Evolutionary conservation across 53 echinoderm and acorn worm genomes (phyloP).

Genomic region (Paracentrotus lividus): DNA sequence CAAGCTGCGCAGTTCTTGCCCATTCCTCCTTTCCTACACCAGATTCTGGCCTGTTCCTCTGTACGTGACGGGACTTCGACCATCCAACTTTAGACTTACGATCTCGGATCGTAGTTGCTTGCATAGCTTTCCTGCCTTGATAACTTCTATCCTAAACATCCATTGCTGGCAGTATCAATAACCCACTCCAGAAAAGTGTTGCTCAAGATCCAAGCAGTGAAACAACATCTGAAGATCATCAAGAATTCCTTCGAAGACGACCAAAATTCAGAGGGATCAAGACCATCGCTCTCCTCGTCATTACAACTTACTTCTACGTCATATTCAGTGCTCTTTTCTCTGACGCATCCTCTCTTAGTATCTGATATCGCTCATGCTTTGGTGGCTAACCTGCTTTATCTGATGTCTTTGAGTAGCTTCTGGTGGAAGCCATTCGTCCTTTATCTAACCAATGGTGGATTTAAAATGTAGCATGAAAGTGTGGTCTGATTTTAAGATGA

Average conservation of each 20-base stretch:
- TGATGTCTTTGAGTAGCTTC: constrained; percentile 63
- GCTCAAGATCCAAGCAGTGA: background rate
- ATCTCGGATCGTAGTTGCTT: constrained; percentile 62
- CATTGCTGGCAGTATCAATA: constrained; percentile 34
- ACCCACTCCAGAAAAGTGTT: background rate
- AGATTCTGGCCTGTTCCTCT: constrained; percentile 8
- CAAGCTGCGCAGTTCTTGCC: constrained; percentile 65
- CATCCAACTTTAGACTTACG: constrained; percentile 25
- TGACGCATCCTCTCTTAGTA: constrained; percentile 3
- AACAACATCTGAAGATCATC: background rate
- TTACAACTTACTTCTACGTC: constrained; percentile 58
- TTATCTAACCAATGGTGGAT: constrained; percentile 11
- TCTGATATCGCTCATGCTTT: background rate
- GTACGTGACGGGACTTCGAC: constrained; percentile 62
- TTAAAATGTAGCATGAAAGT: constrained; percentile 26
- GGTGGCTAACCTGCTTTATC: constrained; percentile 35
- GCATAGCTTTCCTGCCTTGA: constrained; percentile 37
- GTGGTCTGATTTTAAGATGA: background rate
- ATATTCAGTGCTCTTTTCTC: constrained; percentile 48
- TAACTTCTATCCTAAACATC: constrained; percentile 57
- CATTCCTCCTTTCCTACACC: constrained; percentile 59
- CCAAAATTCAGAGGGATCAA: constrained; percentile 35
- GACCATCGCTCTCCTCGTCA: constrained; percentile 53
- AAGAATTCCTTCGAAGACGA: constrained; percentile 5
- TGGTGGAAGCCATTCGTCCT: constrained; percentile 66